phyloP scores from a whole-genome alignment of 2,888 invertebrate species.

The Dynastes grantii region DNA sequence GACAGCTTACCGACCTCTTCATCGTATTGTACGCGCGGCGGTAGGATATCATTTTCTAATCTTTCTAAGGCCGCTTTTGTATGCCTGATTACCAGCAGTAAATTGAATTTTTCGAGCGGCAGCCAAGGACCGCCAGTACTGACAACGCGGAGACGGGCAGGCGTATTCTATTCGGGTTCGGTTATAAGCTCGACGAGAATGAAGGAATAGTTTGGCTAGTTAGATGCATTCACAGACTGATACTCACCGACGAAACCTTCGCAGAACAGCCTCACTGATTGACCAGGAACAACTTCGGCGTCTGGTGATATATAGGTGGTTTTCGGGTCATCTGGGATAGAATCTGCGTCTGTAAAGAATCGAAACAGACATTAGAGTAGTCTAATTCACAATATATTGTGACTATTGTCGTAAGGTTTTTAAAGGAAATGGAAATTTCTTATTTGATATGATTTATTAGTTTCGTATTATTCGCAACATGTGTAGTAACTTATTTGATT shows the following conservation, averaged over 20 bases:
- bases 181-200: not conserved
- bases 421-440: too few species aligned
- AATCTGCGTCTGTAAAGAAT: conserved; percentile 72
- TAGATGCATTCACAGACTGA: conserved; percentile 8
- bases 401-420: too few species aligned
- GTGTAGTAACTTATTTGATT: too few species aligned
- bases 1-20: conserved; percentile 43
- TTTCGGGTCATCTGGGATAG: conserved; percentile 76
- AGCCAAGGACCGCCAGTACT: not conserved
- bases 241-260: conserved; percentile 84
- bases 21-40: conserved; percentile 11
- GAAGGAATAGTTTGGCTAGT: not conserved
- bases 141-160: not conserved
- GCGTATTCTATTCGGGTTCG: not conserved
- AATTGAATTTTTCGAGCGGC: conserved; percentile 40
- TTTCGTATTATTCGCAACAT: too few species aligned
- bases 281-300: conserved; percentile 76
- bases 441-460: too few species aligned
- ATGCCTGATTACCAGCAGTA: conserved; percentile 27
- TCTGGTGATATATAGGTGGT: conserved; percentile 80
- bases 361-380: not conserved
- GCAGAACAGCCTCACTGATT: conserved; percentile 80
- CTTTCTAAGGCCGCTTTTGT: conserved; percentile 29
- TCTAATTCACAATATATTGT: not conserved
- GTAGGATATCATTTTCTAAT: conserved; percentile 44